A percentile compares a stretch with the other conserved stretches of the same genome.
Evolutionary conservation across 64 coral and sea anemone genomes (phyloP).

Genomic region (Astreopora myriophthalma): DNA sequence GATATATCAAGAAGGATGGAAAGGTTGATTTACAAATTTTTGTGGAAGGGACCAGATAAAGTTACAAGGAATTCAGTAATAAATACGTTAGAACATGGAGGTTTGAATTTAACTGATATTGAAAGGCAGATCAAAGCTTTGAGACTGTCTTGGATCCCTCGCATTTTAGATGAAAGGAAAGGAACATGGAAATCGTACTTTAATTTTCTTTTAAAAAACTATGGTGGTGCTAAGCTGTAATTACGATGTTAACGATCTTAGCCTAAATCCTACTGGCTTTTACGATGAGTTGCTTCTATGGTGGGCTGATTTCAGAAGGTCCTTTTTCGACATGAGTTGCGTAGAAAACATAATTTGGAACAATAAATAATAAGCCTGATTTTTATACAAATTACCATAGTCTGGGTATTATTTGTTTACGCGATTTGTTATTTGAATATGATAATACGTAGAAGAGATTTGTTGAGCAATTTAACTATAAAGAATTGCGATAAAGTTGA

Average conservation of each 20-base stretch:
- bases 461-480: too few species aligned
- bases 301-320: neutral
- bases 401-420: neutral
- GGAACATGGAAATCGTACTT: conserved; percentile 40
- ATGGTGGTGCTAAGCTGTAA: conserved; percentile 39
- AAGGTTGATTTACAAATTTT: conserved; percentile 26
- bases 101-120: conserved; percentile 16
- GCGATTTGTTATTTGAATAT: neutral
- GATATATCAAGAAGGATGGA: conserved; percentile 6
- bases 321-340: neutral
- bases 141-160: neutral
- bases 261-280: neutral
- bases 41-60: conserved; percentile 32
- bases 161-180: neutral
- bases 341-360: neutral
- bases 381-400: neutral
- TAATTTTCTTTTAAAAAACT: neutral
- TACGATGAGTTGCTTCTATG: neutral
- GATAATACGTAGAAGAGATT: neutral
- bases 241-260: conserved; percentile 7
- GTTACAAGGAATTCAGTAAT: neutral
- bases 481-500: too few species aligned
- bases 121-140: conserved; percentile 5
- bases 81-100: neutral
- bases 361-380: neutral